Base-by-base conservation (phyloP, 2,888 invertebrate species). In the Germaria angustata region DNA sequence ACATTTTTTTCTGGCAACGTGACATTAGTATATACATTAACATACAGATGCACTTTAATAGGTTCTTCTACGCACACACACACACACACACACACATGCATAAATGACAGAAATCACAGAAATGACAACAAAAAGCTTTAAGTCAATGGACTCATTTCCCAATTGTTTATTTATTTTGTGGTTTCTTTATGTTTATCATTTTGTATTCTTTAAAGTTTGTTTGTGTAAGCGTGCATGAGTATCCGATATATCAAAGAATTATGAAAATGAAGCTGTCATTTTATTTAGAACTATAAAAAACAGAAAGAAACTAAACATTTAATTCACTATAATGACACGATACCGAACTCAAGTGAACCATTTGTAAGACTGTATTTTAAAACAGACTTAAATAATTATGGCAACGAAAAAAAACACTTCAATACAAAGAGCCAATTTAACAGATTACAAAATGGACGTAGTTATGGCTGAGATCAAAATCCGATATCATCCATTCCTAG, bases 91-190 rank as follows among this genome's bases (percentile, higher is more conserved):
- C 24, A 53, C 15, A 66, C 17, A 24, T 44, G 15, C 22, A 59
- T 49, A n/a, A 72, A 39, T 51, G 24, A 71, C 53, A 59, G n/a
- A 28, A 72, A 51, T 39, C 13, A 71, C 53, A 59, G n/a, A 76
- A 63, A 55, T 65, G 51, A n/a, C n/a, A 6, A 55, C 66, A 59
- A 61, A 65, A 57, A 77, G 65, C 65, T 65, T 78, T 49, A 57
- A 75, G 81, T 82, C 82, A 82, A 82, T 75, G 82, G 75, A 79
- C 82, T 75, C 79, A 76, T 77, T 76, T 72, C 66, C 15, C 44
- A 71, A 36, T 61, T 72, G 68, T 65, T 69, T 61, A 44, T 77
- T 71, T 77, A 41, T 66, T 76, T 78, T 51, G 69, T 69, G 63
- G 66, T 66, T 57, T 65, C 61, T 55, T 66, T 61, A 28, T 51